These are phyloP conservation scores for Alviniconcha marisindica DNA, from an alignment of 1,140 invertebrate genomes.

Conservation along the genomic window DNA sequence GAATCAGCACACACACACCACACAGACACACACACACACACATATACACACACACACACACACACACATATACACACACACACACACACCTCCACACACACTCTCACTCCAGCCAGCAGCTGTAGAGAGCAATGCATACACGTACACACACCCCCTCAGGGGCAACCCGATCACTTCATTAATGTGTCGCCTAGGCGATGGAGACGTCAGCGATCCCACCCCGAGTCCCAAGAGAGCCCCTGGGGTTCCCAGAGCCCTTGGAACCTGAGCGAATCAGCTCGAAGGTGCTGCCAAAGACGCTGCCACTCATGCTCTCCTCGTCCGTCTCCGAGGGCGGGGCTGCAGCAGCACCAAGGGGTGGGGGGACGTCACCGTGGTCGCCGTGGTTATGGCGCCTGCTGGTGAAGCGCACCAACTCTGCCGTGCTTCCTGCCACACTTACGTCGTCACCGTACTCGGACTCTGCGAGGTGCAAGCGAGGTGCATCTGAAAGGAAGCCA, in stretches of 20 bases:
- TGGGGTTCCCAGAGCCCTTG: conserved; percentile 13
- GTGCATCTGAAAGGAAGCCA: background rate
- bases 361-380: background rate
- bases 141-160: background rate
- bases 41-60: conserved; percentile 1
- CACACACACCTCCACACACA: background rate
- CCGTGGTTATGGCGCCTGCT: background rate
- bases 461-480: background rate
- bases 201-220: conserved; percentile 43
- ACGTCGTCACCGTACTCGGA: conserved; percentile 48
- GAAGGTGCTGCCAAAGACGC: conserved; percentile 61
- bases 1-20: background rate
- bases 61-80: background rate
- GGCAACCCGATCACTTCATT: background rate
- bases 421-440: conserved; percentile 64
- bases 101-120: background rate
- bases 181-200: conserved; percentile 17
- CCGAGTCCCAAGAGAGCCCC: background rate
- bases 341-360: background rate
- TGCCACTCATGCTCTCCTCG: conserved; percentile 61
- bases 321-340: conserved; percentile 7
- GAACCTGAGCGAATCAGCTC: conserved; percentile 57
- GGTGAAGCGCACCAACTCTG: conserved; percentile 56
- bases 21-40: conserved; percentile 13
- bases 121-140: background rate